phyloP scores from a whole-genome alignment of 2,113 vertebrate species.

The Tapirus terrestris region DNA sequence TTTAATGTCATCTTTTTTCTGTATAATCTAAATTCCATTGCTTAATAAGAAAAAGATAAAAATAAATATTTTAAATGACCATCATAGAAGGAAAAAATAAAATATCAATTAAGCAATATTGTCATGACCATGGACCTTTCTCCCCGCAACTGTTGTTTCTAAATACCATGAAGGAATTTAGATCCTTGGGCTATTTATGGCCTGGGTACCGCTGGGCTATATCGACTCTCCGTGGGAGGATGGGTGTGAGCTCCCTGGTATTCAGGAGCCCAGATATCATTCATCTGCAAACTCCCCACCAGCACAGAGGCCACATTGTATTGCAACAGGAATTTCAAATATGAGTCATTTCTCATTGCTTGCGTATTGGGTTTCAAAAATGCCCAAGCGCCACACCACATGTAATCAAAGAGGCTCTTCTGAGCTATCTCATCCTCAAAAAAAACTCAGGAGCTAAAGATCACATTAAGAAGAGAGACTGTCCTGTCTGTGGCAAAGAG shows the following conservation, averaged over 20 bases:
- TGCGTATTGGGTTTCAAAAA: not conserved
- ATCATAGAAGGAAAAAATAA: not conserved
- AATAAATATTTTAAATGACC: not conserved
- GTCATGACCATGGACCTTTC: not conserved
- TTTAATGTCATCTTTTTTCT: not conserved
- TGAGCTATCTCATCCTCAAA: not conserved
- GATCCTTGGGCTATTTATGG: constrained; percentile 69
- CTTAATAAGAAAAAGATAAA: not conserved
- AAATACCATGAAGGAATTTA: constrained; percentile 46
- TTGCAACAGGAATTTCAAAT: constrained; percentile 66
- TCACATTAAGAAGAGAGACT: not conserved
- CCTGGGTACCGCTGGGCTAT: constrained; percentile 16
- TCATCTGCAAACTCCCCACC: constrained; percentile 47
- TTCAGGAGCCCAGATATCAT: constrained; percentile 63
- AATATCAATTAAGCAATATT: not conserved
- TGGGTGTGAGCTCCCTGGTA: constrained; percentile 52
- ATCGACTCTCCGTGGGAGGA: constrained; percentile 53
- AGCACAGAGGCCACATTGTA: not conserved
- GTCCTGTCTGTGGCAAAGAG: fast-evolving
- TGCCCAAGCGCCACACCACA: not conserved
- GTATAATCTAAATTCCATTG: not conserved
- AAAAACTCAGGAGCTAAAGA: not conserved
- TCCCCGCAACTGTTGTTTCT: constrained; percentile 46
- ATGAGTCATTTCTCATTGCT: not conserved
- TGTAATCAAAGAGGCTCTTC: not conserved